These are phyloP conservation scores for Crocodylus rhombifer DNA, from an alignment of 2,797 vertebrate genomes.

Conservation along the genomic window DNA sequence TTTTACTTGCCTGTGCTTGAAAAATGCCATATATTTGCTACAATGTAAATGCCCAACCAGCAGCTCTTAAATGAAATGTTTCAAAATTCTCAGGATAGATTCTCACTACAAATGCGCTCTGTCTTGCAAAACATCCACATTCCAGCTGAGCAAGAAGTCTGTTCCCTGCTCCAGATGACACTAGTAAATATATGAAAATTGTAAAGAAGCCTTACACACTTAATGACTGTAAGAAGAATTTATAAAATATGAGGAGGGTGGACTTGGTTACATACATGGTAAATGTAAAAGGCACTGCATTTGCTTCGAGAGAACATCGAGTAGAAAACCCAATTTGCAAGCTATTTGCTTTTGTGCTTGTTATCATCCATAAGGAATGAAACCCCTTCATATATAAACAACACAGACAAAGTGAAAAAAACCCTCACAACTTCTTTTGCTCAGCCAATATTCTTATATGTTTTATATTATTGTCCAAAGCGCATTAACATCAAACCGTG, in stretches of 20 bases:
- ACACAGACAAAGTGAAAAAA: rapidly evolving
- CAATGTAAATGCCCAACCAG: background rate
- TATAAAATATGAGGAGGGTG: rapidly evolving
- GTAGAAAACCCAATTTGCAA: rapidly evolving
- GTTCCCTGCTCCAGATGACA: background rate
- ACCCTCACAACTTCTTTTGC: rapidly evolving
- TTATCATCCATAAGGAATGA: rapidly evolving
- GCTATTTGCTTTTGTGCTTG: rapidly evolving
- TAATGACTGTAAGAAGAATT: rapidly evolving
- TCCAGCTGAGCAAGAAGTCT: background rate
- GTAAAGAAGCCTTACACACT: rapidly evolving
- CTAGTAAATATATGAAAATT: background rate
- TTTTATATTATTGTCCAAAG: background rate
- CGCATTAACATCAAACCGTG: background rate
- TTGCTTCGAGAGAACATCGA: background rate
- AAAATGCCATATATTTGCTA: background rate
- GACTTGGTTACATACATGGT: rapidly evolving
- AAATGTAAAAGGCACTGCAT: background rate
- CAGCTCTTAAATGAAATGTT: background rate
- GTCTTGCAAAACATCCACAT: background rate
- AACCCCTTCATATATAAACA: rapidly evolving
- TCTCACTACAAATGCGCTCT: rapidly evolving
- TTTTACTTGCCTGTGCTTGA: no score
- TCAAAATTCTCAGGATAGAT: background rate
- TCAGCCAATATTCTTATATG: background rate